Evolutionary conservation across 1,140 invertebrate genomes (phyloP).

Genomic region (Heterodera schachtii): DNA sequence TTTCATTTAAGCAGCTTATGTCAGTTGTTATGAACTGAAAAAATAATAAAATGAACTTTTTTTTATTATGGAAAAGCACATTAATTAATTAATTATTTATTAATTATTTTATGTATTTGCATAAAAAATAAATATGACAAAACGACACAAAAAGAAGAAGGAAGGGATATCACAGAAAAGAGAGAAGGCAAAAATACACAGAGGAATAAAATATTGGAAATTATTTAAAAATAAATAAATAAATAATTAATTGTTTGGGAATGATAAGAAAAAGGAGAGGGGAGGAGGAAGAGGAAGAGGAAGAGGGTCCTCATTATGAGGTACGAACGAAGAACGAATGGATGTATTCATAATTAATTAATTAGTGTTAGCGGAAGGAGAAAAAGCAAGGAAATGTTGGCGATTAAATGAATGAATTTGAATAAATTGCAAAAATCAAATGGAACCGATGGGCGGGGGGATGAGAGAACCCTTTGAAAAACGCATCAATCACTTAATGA

Average conservation of each 20-base stretch:
- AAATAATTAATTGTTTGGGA: not conserved
- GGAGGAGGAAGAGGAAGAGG: no score
- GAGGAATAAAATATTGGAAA: not conserved
- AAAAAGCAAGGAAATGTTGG: no score
- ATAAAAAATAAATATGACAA: no score
- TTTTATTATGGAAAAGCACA: not conserved
- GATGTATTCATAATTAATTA: no score
- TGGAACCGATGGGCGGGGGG: not conserved
- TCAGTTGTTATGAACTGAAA: no score
- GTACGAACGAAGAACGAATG: not conserved
- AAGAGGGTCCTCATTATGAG: not conserved
- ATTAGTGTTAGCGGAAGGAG: no score
- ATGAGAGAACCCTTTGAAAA: not conserved
- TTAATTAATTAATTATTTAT: not conserved
- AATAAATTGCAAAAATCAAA: constrained; percentile 8
- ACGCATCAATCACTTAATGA: no score
- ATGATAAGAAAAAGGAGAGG: not conserved
- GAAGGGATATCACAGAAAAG: not conserved
- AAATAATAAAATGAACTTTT: no score
- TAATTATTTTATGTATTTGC: no score
- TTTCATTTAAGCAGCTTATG: no score
- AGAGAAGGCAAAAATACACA: not conserved
- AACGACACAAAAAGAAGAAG: no score
- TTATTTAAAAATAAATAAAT: not conserved
- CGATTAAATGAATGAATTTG: no score